A percentile compares a stretch with the other conserved stretches of the same genome.
These are phyloP conservation scores for Numenius arquata DNA, from an alignment of 2,113 vertebrate species.

Conservation along the genomic window DNA sequence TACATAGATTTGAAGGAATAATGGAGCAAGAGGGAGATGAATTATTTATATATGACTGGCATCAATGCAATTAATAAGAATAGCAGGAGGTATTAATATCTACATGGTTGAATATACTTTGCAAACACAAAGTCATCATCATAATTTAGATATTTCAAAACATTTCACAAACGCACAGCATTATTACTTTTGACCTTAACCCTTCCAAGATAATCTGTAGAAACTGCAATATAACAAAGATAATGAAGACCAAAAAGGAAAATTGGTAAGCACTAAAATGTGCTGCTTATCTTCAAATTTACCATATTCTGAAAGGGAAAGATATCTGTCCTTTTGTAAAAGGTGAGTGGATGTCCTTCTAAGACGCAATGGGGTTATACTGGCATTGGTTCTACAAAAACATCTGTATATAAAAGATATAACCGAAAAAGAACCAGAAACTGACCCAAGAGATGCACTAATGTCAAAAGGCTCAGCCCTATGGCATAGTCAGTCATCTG, in stretches of 20 bases:
- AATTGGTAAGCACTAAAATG: not conserved
- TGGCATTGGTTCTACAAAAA: not conserved
- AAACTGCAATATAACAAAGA: not conserved
- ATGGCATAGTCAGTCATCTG: constrained; percentile 27
- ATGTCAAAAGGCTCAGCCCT: constrained; percentile 30
- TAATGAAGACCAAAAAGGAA: not conserved
- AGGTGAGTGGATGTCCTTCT: not conserved
- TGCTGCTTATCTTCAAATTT: not conserved
- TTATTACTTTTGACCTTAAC: not conserved
- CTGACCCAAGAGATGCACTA: not conserved
- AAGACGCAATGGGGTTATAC: not conserved
- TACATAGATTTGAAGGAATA: not conserved
- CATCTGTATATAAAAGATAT: not conserved
- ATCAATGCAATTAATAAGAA: constrained; percentile 24
- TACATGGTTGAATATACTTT: not conserved
- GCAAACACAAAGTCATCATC: not conserved
- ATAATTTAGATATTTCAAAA: constrained; percentile 38
- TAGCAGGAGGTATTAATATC: not conserved
- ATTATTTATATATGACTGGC: not conserved
- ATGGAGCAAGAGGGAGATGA: not conserved
- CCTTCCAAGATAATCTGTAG: not conserved
- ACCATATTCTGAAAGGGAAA: not conserved
- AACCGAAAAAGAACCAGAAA: constrained; percentile 7
- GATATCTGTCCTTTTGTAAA: not conserved
- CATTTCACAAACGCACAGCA: not conserved